phyloP scores from a whole-genome alignment of 2,797 vertebrate genomes.

The Spondyliosoma cantharus region DNA sequence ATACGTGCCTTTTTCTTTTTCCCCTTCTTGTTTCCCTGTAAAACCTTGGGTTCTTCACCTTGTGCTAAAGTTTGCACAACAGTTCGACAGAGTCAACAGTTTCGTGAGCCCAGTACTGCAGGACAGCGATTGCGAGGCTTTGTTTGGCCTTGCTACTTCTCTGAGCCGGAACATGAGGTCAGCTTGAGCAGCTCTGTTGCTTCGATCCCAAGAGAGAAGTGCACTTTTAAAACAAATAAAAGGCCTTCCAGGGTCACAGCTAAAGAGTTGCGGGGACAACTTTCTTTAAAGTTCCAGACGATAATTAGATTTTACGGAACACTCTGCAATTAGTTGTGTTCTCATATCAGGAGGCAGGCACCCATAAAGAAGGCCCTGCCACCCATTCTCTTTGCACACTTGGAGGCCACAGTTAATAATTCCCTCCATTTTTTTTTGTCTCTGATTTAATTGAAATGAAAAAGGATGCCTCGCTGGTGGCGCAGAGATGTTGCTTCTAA shows the following conservation, averaged over 20 bases:
- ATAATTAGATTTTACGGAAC: constrained; percentile 75
- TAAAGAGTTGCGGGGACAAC: constrained; percentile 41
- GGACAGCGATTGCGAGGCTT: constrained; percentile 7
- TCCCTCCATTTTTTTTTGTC: constrained; percentile 57
- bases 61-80: constrained; percentile 24
- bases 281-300: constrained; percentile 63
- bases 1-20: neutral
- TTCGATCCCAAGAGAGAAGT: constrained; percentile 20
- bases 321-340: constrained; percentile 76
- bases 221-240: constrained; percentile 52
- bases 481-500: constrained; percentile 71
- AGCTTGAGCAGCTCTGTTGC: constrained; percentile 5
- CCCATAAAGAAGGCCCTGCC: constrained; percentile 63
- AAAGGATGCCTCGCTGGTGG: constrained; percentile 66
- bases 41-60: constrained; percentile 22
- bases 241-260: constrained; percentile 44
- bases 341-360: constrained; percentile 69
- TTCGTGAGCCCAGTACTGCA: constrained; percentile 20
- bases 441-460: constrained; percentile 78
- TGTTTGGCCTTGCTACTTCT: constrained; percentile 22
- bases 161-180: constrained; percentile 30
- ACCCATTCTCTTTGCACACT: constrained; percentile 67
- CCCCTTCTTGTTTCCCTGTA: neutral
- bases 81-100: constrained; percentile 18
- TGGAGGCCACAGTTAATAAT: constrained; percentile 69